phyloP scores from a whole-genome alignment of 2,113 vertebrate species.

The Probosciger aterrimus region DNA sequence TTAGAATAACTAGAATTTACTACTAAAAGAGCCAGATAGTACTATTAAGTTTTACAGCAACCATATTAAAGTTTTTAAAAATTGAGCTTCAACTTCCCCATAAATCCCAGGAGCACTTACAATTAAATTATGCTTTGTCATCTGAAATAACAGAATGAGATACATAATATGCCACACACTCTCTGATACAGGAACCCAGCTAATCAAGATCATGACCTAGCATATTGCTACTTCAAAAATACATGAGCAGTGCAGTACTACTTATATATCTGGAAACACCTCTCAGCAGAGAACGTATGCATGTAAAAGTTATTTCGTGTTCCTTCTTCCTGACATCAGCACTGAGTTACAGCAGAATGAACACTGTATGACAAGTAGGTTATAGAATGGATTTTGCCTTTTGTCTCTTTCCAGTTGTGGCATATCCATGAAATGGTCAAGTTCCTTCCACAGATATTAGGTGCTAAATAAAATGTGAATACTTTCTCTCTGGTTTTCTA shows the following conservation, averaged over 20 bases:
- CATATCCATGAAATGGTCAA: not conserved
- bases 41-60: constrained; percentile 57
- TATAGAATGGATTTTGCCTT: not conserved
- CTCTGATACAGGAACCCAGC: not conserved
- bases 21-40: constrained; percentile 38
- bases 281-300: not conserved
- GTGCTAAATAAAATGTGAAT: not conserved
- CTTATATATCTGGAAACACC: not conserved
- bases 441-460: not conserved
- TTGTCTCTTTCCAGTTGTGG: not conserved
- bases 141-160: constrained; percentile 32
- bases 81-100: constrained; percentile 9
- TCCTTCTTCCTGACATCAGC: not conserved
- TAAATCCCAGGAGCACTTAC: constrained; percentile 30
- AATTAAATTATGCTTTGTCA: constrained; percentile 49
- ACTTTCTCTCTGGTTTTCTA: not conserved
- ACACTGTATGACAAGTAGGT: not conserved
- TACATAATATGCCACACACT: not conserved
- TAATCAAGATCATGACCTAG: constrained; percentile 4
- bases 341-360: not conserved
- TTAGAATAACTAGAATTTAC: constrained; percentile 62
- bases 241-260: not conserved
- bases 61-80: constrained; percentile 53
- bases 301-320: not conserved
- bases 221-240: not conserved